Evolutionary conservation across 2,113 vertebrate genomes (phyloP).

Genomic region (Scalopus aquaticus): DNA sequence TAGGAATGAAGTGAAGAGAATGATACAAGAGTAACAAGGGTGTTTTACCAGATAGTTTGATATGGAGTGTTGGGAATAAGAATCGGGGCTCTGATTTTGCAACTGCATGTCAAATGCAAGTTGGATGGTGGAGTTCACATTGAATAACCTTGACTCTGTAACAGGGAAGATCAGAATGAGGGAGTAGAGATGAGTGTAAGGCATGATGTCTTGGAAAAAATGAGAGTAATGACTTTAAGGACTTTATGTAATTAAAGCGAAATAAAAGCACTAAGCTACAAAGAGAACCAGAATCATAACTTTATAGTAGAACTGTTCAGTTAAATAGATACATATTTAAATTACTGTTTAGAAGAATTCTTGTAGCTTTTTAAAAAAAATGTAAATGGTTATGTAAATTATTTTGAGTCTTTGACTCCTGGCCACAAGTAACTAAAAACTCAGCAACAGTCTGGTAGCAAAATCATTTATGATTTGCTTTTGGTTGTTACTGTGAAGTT

Average conservation of each 20-base stretch:
- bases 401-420: constrained; percentile 21
- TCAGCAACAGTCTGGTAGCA: neutral
- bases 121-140: neutral
- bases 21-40: neutral
- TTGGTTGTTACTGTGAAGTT: neutral
- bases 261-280: neutral
- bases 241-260: neutral
- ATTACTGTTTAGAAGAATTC: neutral
- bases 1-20: neutral
- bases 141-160: neutral
- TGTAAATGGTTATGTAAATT: neutral
- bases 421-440: neutral
- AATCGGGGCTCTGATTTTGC: constrained; percentile 15
- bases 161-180: neutral
- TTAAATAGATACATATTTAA: neutral
- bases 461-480: neutral
- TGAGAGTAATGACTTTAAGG: neutral
- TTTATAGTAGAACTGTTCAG: neutral
- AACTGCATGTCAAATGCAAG: neutral
- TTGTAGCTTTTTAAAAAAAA: neutral
- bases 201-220: neutral
- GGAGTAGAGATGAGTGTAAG: neutral
- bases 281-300: neutral
- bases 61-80: neutral
- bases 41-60: neutral